Percentiles rank a stretch among this genome's conserved stretches.
phyloP scores from a whole-genome alignment of 2,113 vertebrate species.

The Austrofundulus limnaeus region DNA sequence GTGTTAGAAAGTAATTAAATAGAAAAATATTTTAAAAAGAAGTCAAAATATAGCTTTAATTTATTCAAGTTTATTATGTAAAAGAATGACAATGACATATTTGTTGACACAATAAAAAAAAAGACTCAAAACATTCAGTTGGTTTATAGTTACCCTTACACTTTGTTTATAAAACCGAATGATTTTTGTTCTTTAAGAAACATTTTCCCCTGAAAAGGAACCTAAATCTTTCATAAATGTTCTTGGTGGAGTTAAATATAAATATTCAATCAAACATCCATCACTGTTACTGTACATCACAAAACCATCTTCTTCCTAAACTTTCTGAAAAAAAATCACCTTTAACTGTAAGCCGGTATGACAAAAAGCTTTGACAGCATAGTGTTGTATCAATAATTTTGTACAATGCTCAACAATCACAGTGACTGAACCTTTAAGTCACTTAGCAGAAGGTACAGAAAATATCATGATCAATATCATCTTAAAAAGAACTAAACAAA shows the following conservation, averaged over 20 bases:
- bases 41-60: conserved; percentile 41
- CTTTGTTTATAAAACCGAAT: conserved; percentile 59
- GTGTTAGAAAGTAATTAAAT: background rate
- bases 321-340: conserved; percentile 2
- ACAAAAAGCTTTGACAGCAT: conserved; percentile 15
- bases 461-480: conserved; percentile 1
- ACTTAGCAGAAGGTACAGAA: conserved; percentile 18
- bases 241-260: conserved; percentile 22
- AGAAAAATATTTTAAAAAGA: background rate
- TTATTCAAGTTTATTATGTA: conserved; percentile 79
- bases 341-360: background rate
- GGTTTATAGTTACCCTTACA: conserved; percentile 62
- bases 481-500: no score
- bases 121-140: conserved; percentile 60
- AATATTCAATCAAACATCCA: conserved; percentile 30
- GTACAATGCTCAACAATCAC: conserved; percentile 5
- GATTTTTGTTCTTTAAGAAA: conserved; percentile 49
- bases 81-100: conserved; percentile 75
- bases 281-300: conserved; percentile 21
- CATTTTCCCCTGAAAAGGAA: conserved; percentile 28
- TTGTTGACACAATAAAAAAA: conserved; percentile 53
- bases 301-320: conserved; percentile 19
- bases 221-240: conserved; percentile 13
- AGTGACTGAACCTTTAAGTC: conserved; percentile 7
- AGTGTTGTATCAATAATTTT: conserved; percentile 19